These are phyloP conservation scores for Rapana venosa DNA, from an alignment of 2,888 invertebrate genomes.

Conservation along the genomic window DNA sequence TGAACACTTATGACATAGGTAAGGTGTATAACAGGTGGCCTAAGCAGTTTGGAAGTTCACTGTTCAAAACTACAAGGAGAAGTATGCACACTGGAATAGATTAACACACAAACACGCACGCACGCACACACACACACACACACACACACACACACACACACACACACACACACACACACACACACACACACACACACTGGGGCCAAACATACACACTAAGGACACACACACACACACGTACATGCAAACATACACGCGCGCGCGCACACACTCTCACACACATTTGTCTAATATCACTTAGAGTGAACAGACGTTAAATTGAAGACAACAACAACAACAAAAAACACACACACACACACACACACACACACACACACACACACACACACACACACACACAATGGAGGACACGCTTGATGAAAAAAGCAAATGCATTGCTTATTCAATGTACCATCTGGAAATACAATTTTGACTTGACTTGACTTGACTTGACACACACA, in stretches of 20 bases:
- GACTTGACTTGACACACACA: too few species aligned
- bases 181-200: background rate
- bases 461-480: too few species aligned
- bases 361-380: background rate
- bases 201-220: background rate
- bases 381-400: background rate
- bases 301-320: too few species aligned
- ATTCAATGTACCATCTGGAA: too few species aligned
- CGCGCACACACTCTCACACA: background rate
- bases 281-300: too few species aligned
- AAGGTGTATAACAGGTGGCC: too few species aligned
- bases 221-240: background rate
- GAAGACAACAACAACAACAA: too few species aligned
- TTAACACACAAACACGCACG: background rate
- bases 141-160: background rate
- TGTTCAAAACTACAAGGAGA: background rate
- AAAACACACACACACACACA: background rate
- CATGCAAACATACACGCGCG: too few species aligned
- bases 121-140: background rate
- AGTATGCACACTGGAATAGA: background rate
- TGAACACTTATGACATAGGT: too few species aligned
- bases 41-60: too few species aligned
- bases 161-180: background rate
- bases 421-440: too few species aligned
- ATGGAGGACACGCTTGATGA: too few species aligned